A percentile compares a stretch with the other conserved stretches of the same genome.
Conservation (phyloP, 2,113 vertebrate genomes). For the Entomyzon cyanotis region DNA sequence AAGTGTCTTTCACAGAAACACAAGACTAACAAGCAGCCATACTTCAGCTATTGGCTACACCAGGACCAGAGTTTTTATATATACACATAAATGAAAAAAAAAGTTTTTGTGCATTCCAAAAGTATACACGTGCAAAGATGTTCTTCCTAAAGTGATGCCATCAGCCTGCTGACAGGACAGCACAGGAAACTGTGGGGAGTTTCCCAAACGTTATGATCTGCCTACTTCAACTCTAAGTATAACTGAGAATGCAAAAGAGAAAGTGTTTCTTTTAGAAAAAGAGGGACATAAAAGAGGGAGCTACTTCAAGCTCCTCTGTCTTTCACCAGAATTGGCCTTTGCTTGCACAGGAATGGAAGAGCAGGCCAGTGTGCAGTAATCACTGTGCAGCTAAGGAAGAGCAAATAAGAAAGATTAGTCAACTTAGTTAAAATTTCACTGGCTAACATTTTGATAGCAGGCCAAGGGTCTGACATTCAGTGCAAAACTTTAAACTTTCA, state of each 20-base stretch:
- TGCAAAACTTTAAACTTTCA: slow-evolving; percentile 16
- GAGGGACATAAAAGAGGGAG: background rate
- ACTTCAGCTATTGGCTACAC: background rate
- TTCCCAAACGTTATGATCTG: background rate
- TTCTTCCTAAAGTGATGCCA: background rate
- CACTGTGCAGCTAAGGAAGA: background rate
- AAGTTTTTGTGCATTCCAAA: background rate
- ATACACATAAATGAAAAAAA: background rate
- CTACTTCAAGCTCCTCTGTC: background rate
- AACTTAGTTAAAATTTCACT: slow-evolving; percentile 58
- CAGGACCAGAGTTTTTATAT: background rate
- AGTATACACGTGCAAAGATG: background rate
- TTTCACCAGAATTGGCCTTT: background rate
- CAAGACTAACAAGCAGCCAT: background rate
- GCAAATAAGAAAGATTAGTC: slow-evolving; percentile 39
- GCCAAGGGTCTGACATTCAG: slow-evolving; percentile 43
- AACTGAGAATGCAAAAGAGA: background rate
- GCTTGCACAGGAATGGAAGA: background rate
- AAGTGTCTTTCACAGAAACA: background rate
- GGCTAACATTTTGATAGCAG: background rate
- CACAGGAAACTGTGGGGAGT: background rate
- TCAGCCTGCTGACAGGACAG: background rate
- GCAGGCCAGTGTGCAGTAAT: background rate
- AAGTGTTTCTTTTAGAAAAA: background rate
- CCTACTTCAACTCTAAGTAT: background rate